phyloP scores from a whole-genome alignment of 2,888 invertebrate genomes.

The Heteropelma amictum region DNA sequence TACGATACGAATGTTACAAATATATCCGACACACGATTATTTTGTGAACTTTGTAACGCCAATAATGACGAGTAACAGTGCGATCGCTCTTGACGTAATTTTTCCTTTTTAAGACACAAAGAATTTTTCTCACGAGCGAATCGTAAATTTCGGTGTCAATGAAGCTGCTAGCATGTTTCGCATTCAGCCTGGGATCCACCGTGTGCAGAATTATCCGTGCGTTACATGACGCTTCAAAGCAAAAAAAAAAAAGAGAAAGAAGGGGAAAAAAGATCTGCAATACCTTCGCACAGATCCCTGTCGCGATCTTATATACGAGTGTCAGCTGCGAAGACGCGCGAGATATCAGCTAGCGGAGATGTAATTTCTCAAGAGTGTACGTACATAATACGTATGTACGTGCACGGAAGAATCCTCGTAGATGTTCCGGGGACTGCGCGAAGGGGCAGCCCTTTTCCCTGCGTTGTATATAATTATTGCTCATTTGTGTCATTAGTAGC shows the following conservation, averaged over 20 bases:
- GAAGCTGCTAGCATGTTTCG: too few relatives aligned
- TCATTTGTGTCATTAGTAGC: conserved; percentile 65
- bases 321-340: too few relatives aligned
- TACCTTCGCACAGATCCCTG: neutral
- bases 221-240: neutral
- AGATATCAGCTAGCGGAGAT: neutral
- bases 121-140: neutral
- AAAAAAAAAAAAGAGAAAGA: too few relatives aligned
- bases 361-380: neutral
- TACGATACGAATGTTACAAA: too few relatives aligned
- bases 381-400: neutral
- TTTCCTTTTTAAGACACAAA: too few relatives aligned
- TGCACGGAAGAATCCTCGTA: neutral
- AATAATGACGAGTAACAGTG: too few relatives aligned
- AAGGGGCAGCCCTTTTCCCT: neutral
- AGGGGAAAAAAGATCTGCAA: too few relatives aligned
- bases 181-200: neutral
- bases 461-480: conserved; percentile 61
- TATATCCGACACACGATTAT: too few relatives aligned
- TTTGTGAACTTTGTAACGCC: too few relatives aligned
- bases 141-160: too few relatives aligned
- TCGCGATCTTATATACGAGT: too few relatives aligned
- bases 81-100: too few relatives aligned
- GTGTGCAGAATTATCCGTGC: neutral
- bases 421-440: neutral